These are phyloP conservation scores for Syrmaticus mikado DNA, from an alignment of 2,113 vertebrate genomes.

Conservation along the genomic window DNA sequence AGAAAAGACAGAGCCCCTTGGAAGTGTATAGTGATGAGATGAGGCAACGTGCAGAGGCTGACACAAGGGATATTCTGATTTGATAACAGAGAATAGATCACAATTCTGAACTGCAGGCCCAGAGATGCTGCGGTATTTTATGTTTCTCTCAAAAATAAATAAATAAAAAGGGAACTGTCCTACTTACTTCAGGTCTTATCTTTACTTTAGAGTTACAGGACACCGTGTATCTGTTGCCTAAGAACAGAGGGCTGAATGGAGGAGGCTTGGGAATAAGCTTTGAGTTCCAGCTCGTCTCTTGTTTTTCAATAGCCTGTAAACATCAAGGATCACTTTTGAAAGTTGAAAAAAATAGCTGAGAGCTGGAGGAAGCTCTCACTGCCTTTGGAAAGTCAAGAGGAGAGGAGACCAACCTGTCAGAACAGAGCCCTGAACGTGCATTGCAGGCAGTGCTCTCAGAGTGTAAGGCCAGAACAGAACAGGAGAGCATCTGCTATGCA, in stretches of 20 bases:
- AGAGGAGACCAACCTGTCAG: not conserved
- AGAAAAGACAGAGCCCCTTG: not conserved
- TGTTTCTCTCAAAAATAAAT: too few relatives aligned
- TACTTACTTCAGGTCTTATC: constrained; percentile 38
- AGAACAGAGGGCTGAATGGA: not conserved
- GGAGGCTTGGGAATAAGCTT: constrained; percentile 47
- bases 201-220: not conserved
- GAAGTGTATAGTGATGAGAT: not conserved
- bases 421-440: accelerated
- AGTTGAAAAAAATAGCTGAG: not conserved
- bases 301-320: constrained; percentile 47
- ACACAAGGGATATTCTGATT: not conserved
- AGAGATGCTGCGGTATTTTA: not conserved
- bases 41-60: not conserved
- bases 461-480: too few relatives aligned
- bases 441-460: not conserved
- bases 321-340: not conserved
- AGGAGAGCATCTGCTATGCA: not conserved
- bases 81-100: not conserved
- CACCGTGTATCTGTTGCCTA: constrained; percentile 1
- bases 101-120: not conserved
- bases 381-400: not conserved
- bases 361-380: not conserved
- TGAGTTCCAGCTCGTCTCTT: constrained; percentile 31
- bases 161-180: not conserved